phyloP scores from a whole-genome alignment of 2,797 vertebrate genomes.

The Urophycis tenuis region DNA sequence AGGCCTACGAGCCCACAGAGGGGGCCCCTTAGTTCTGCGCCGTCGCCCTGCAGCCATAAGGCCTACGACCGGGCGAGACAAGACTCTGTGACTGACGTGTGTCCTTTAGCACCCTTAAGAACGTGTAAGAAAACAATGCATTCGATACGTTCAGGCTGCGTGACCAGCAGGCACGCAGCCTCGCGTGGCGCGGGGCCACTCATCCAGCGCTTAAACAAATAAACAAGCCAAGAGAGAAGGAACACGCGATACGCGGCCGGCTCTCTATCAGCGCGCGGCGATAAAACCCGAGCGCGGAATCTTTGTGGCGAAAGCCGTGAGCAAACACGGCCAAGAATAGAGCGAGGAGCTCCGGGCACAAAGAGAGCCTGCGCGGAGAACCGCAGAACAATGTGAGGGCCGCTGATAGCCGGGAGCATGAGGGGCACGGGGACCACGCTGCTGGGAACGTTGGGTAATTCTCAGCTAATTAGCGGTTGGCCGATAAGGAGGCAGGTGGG shows the following conservation, averaged over 20 bases:
- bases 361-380: conserved; percentile 26
- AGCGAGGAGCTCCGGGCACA: background rate
- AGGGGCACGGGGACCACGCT: background rate
- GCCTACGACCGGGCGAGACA: too few relatives aligned
- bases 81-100: background rate
- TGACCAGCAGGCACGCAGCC: too few relatives aligned
- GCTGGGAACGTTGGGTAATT: conserved; percentile 8
- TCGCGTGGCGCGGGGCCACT: background rate
- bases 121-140: background rate
- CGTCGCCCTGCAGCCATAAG: too few relatives aligned
- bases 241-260: background rate
- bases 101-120: background rate
- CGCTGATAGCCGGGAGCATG: conserved; percentile 27
- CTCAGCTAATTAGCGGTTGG: too few relatives aligned
- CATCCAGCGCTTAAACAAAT: too few relatives aligned
- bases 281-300: too few relatives aligned
- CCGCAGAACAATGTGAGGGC: conserved; percentile 14
- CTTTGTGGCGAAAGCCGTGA: background rate
- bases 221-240: background rate
- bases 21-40: too few relatives aligned
- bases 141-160: background rate
- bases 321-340: conserved; percentile 9
- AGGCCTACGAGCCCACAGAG: too few relatives aligned
- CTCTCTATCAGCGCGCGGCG: background rate
- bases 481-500: conserved; percentile 26